Conservation (phyloP, 2,797 vertebrate species). For the Rachycentron canadum region DNA sequence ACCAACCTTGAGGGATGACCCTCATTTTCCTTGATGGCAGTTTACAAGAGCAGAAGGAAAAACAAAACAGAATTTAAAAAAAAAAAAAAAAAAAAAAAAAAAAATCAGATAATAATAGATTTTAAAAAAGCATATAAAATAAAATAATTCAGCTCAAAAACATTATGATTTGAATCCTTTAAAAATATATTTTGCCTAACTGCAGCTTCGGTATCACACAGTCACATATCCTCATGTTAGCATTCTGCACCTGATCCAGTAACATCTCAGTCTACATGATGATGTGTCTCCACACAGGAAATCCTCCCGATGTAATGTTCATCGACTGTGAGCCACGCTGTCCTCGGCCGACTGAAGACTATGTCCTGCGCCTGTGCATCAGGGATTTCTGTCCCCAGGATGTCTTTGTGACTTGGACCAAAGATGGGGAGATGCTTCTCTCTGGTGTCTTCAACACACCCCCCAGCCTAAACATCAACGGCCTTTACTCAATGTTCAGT, state of each 20-base stretch:
- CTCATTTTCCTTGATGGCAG: too few relatives aligned
- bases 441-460: constrained; percentile 65
- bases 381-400: constrained; percentile 77
- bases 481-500: constrained; percentile 77
- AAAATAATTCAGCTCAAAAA: too few relatives aligned
- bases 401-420: constrained; percentile 73
- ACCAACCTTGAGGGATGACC: too few relatives aligned
- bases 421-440: constrained; percentile 50
- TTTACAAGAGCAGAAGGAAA: too few relatives aligned
- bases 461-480: constrained; percentile 68
- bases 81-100: too few relatives aligned
- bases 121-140: too few relatives aligned
- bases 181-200: too few relatives aligned
- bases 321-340: constrained; percentile 69
- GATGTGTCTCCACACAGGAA: constrained; percentile 48
- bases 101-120: too few relatives aligned
- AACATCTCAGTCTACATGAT: background rate
- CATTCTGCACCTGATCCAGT: background rate
- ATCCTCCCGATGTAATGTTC: constrained; percentile 75
- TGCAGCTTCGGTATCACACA: too few relatives aligned
- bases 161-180: too few relatives aligned
- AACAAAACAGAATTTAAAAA: too few relatives aligned
- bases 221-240: background rate
- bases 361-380: constrained; percentile 72
- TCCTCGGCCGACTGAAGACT: constrained; percentile 59